A percentile compares a stretch with the other conserved stretches of the same genome.
These are phyloP conservation scores for Papilio polytes DNA, from an alignment of 1,140 invertebrate species.

Conservation along the genomic window DNA sequence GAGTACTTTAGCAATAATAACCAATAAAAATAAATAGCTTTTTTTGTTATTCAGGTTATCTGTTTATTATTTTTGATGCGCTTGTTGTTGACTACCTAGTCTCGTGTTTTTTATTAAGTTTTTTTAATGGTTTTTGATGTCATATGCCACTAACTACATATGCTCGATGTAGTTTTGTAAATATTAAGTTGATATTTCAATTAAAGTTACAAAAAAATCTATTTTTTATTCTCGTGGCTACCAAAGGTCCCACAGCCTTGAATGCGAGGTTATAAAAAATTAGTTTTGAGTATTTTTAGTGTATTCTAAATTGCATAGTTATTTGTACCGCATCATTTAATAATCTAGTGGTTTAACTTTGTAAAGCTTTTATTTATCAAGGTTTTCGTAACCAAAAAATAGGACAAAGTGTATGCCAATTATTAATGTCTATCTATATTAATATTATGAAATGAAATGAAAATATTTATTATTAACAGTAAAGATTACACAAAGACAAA, in stretches of 20 bases:
- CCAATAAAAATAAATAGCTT: neutral
- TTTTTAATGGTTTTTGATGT: neutral
- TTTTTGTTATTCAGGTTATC: no score
- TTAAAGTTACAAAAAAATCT: neutral
- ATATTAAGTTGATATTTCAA: neutral
- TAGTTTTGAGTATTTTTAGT: neutral
- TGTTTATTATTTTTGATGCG: neutral
- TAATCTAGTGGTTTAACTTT: conserved; percentile 15
- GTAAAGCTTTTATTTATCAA: neutral
- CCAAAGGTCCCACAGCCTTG: neutral
- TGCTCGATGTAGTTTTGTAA: neutral
- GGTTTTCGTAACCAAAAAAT: neutral
- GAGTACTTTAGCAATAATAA: neutral
- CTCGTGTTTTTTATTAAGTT: neutral
- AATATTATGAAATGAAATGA: no score
- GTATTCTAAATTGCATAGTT: conserved; percentile 3
- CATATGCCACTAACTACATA: neutral
- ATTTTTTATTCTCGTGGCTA: neutral
- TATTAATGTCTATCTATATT: no score
- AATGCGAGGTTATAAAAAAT: neutral
- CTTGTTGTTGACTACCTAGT: neutral
- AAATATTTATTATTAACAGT: no score
- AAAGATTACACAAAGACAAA: no score
- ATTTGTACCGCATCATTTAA: neutral
- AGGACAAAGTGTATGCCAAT: no score